These are phyloP conservation scores for Lordiphosa mommai DNA, from an alignment of 1,140 invertebrate genomes.

Conservation along the genomic window DNA sequence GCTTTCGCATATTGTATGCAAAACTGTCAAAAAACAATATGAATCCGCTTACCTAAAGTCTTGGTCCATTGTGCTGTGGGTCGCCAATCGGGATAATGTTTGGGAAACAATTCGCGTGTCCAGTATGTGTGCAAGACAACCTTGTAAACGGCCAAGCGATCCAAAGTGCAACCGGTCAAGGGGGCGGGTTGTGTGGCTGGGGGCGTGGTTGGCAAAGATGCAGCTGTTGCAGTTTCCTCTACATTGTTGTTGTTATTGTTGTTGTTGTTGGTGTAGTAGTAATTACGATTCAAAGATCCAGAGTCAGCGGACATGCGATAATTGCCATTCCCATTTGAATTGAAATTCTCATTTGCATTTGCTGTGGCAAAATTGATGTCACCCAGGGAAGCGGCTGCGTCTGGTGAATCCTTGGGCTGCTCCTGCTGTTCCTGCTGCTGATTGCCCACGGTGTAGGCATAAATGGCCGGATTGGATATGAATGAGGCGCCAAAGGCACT, in stretches of 20 bases:
- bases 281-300: slow-evolving; percentile 52
- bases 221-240: slow-evolving; percentile 15
- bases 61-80: slow-evolving; percentile 95
- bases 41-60: slow-evolving; percentile 87
- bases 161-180: slow-evolving; percentile 80
- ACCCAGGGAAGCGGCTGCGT: not conserved
- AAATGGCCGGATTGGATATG: slow-evolving; percentile 69
- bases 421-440: slow-evolving; percentile 20
- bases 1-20: too few species aligned
- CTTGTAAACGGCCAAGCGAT: slow-evolving; percentile 90
- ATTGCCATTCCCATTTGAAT: slow-evolving; percentile 41
- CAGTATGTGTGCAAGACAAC: slow-evolving; percentile 93
- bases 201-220: slow-evolving; percentile 27
- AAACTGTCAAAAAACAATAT: too few species aligned
- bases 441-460: slow-evolving; percentile 57
- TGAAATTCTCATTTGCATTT: slow-evolving; percentile 37
- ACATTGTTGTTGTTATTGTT: slow-evolving; percentile 52
- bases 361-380: slow-evolving; percentile 57
- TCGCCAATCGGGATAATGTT: slow-evolving; percentile 95
- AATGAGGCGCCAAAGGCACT: slow-evolving; percentile 59
- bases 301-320: slow-evolving; percentile 14
- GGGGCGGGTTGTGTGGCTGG: slow-evolving; percentile 62
- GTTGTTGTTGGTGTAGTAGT: slow-evolving; percentile 56
- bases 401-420: not conserved
- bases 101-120: slow-evolving; percentile 93